These are phyloP conservation scores for Lingula anatina DNA, from an alignment of 2,888 invertebrate species.

Conservation along the genomic window DNA sequence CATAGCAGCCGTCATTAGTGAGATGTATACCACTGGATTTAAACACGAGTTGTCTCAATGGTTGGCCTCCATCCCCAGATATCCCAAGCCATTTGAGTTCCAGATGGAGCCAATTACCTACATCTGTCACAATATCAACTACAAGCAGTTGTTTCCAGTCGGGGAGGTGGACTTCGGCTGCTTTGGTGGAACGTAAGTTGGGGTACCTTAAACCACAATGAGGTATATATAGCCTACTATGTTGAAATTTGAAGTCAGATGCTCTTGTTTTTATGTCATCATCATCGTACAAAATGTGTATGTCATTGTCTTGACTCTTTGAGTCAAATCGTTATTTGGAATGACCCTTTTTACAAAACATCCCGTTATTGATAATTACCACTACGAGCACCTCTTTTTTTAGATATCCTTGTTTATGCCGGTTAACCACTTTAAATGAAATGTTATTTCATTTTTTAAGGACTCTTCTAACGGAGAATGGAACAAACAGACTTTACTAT, in stretches of 20 bases:
- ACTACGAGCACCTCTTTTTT: no score
- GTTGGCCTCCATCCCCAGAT: constrained; percentile 7
- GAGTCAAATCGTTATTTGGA: no score
- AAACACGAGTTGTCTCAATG: constrained; percentile 6
- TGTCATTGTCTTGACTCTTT: no score
- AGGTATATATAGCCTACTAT: no score
- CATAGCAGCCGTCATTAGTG: constrained; percentile 7
- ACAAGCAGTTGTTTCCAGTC: constrained; percentile 4
- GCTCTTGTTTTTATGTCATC: no score
- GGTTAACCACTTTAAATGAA: no score
- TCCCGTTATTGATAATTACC: no score
- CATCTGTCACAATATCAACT: constrained; percentile 8
- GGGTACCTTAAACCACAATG: not conserved
- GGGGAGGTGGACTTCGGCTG: constrained; percentile 4
- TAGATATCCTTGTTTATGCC: no score
- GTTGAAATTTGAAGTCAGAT: no score
- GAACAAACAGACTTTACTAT: not conserved
- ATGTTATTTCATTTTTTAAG: not conserved
- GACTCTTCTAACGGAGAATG: not conserved
- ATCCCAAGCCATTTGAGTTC: constrained; percentile 11
- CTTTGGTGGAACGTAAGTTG: not conserved
- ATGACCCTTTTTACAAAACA: no score
- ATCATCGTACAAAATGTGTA: no score
- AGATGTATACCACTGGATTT: constrained; percentile 8
- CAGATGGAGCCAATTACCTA: constrained; percentile 9